Base-by-base conservation (phyloP, 2,888 invertebrate genomes). In the Coremacera marginata region DNA sequence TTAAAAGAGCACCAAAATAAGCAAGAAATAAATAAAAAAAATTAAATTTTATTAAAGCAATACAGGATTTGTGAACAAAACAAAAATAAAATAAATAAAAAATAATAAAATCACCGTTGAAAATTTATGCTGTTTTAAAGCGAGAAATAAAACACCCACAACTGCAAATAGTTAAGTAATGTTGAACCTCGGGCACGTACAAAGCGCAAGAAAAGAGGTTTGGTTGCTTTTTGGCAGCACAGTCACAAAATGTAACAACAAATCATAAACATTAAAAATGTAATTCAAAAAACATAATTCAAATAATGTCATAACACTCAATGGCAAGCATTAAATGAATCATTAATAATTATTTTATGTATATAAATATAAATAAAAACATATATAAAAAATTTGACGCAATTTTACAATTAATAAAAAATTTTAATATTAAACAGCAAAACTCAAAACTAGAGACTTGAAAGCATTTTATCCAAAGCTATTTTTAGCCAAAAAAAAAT, bases 111-210 rank as follows among this genome's bases (percentile, higher is more conserved):
- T 1, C 19, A 22, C 22, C 7, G 55, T 22, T 55, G 55, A 85
- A 44, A 44, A 85, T 85, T 85, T 84, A 84, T 84, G 85, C 85
- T 83, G 81, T 84, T 84, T 84, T 85, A 84, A 84, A 84, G 84
- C 84, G 84, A 84, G 84, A 84, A 85, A 85, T 85, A 82, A 83
- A 84, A 85, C 85, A 84, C 85, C 55, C 55, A 55, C 55, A 55
- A 55, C 22, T 55, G 19, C 9, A n/a, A 22, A 9, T 22, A 55
- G 19, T 22, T 19, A 55, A 55, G 19, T 55, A 19, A 55, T 19
- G 19, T 19, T 7, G 19, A 5, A 55, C 22, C 22, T 5, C 55
- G n/a, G 55, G 19, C 22, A 22, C 55, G 22, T 19, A 22, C 14
- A 7, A 5, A 1, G 1, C 3, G 55, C 5, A 55, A 19, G 22